A percentile compares a stretch with the other conserved stretches of the same genome.
phyloP scores from a whole-genome alignment of 2,797 vertebrate genomes.

The Champsocephalus esox region DNA sequence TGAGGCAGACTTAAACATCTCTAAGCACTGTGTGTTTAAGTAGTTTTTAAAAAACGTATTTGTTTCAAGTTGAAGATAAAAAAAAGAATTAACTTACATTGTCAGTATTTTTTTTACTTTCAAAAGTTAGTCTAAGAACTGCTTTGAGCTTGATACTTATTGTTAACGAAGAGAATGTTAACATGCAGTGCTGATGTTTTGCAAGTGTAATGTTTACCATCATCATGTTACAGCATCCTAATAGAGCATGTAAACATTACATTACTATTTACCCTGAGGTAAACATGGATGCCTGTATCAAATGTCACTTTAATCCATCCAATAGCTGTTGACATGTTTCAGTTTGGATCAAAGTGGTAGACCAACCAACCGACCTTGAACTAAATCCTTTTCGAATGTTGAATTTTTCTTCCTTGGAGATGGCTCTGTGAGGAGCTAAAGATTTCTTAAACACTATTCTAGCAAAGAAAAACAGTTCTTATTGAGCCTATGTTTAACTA shows the following conservation, averaged over 20 bases:
- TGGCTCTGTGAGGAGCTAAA: slow-evolving; percentile 17
- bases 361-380: background rate
- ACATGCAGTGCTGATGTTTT: background rate
- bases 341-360: background rate
- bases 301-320: background rate
- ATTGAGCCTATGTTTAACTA: slow-evolving; percentile 12
- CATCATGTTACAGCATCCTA: no score
- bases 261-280: background rate
- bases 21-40: background rate
- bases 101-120: background rate
- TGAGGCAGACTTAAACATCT: slow-evolving; percentile 42
- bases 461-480: slow-evolving; percentile 4
- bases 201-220: background rate
- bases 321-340: background rate
- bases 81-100: no score
- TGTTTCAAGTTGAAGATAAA: no score
- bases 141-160: background rate
- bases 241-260: background rate
- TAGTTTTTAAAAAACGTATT: background rate
- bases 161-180: background rate
- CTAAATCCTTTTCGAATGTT: background rate
- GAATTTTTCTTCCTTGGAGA: background rate
- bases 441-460: slow-evolving; percentile 21
- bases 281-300: background rate
- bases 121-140: background rate